Evolutionary conservation across 2,797 vertebrate genomes (phyloP).

Genomic region (Zalophus californianus): DNA sequence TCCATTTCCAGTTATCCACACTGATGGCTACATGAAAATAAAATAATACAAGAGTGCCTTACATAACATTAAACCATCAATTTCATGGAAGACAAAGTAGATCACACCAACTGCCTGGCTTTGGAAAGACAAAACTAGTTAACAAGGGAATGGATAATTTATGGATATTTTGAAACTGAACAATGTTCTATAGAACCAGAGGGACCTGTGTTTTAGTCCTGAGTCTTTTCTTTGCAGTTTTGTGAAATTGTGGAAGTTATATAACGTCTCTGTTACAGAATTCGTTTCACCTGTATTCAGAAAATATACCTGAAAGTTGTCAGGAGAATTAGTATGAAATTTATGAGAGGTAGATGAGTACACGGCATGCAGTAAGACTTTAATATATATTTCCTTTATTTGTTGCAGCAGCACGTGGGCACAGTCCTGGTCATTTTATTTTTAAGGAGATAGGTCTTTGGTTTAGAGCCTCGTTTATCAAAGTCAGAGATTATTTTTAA

Average conservation of each 20-base stretch:
- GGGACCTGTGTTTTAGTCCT: neutral
- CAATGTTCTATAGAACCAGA: neutral
- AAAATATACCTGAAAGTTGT: neutral
- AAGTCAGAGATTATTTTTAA: constrained; percentile 25
- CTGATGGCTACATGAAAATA: neutral
- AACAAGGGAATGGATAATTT: neutral
- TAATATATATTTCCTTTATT: neutral
- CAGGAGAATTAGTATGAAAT: neutral
- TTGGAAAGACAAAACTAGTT: neutral
- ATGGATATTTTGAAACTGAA: constrained; percentile 7
- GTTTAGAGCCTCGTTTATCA: constrained; percentile 6
- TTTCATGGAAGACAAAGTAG: neutral
- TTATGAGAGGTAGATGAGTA: neutral
- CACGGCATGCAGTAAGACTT: neutral
- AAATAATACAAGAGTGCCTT: neutral
- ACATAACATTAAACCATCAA: neutral
- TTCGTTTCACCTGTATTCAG: neutral
- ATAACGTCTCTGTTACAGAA: neutral
- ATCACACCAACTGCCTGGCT: neutral
- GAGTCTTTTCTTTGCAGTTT: neutral
- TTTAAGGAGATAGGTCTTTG: neutral
- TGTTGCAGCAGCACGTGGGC: neutral
- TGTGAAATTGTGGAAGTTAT: neutral
- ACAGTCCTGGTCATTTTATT: neutral
- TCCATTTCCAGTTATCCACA: neutral